A percentile compares a stretch with the other conserved stretches of the same genome.
Conservation (phyloP, 53 echinoderm and acorn worm species). For the Hippasteria phrygiana region DNA sequence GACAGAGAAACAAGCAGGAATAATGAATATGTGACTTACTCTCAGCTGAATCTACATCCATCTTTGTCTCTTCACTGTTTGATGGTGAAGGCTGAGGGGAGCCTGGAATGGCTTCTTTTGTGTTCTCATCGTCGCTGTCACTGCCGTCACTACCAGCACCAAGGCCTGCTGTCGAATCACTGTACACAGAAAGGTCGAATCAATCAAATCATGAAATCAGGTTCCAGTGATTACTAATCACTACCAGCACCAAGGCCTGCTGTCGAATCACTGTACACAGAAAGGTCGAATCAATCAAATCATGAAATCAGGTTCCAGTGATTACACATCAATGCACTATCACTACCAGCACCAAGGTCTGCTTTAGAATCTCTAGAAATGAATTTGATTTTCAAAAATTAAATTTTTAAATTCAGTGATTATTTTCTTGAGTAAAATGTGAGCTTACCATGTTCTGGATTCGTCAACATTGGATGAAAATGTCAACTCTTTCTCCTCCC, state of each 20-base stretch:
- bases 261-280: conserved; percentile 63
- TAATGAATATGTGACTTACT: conserved; percentile 62
- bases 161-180: conserved; percentile 73
- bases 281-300: neutral
- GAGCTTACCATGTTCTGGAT: conserved; percentile 75
- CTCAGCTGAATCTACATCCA: conserved; percentile 92
- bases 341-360: conserved; percentile 75
- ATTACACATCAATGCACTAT: too few relatives aligned
- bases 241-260: conserved; percentile 76
- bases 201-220: neutral
- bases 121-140: conserved; percentile 89
- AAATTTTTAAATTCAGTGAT: neutral
- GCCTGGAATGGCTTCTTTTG: conserved; percentile 27
- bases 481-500: conserved; percentile 97
- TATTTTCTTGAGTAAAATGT: neutral
- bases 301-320: too few relatives aligned
- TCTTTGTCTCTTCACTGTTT: conserved; percentile 62
- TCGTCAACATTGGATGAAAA: conserved; percentile 77
- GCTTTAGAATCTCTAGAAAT: conserved; percentile 75
- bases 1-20: too few relatives aligned
- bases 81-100: conserved; percentile 49
- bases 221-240: too few relatives aligned
- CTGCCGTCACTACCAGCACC: conserved; percentile 82
- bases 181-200: neutral
- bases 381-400: too few relatives aligned